Conservation (phyloP, 2,797 vertebrate species). For the Oryzias dopingdopingensis region DNA sequence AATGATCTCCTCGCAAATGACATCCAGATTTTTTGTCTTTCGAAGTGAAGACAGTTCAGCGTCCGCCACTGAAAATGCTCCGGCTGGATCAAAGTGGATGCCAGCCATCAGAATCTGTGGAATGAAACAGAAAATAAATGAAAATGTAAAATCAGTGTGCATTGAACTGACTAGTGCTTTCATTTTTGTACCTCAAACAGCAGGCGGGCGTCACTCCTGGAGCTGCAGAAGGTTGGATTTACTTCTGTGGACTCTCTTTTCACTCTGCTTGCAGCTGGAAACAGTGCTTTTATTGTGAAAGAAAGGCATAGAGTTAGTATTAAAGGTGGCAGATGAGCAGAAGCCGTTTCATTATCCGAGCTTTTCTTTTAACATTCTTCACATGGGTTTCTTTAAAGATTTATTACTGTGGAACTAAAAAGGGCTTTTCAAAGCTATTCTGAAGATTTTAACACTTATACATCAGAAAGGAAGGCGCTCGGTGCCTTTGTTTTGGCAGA, state of each 20-base stretch:
- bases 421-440: constrained; percentile 5
- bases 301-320: constrained; percentile 9
- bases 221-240: constrained; percentile 52
- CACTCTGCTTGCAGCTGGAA: constrained; percentile 54
- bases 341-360: not conserved
- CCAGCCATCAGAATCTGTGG: constrained; percentile 83
- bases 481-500: constrained; percentile 5
- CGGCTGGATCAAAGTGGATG: constrained; percentile 73
- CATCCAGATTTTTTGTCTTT: constrained; percentile 76
- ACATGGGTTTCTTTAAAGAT: not conserved
- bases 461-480: constrained; percentile 10
- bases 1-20: constrained; percentile 81
- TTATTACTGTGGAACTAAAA: constrained; percentile 6
- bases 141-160: not conserved
- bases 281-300: constrained; percentile 40
- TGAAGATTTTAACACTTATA: not conserved
- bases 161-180: not conserved
- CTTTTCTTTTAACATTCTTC: constrained; percentile 6
- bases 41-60: constrained; percentile 84
- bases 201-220: constrained; percentile 55
- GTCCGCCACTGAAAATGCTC: constrained; percentile 78
- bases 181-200: constrained; percentile 65
- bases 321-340: not conserved
- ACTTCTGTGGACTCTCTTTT: constrained; percentile 23
- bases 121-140: not conserved